Percentiles rank a stretch among this genome's conserved stretches.
Evolutionary conservation across 2,888 invertebrate species (phyloP).

Genomic region (Neoitamus cyanurus): DNA sequence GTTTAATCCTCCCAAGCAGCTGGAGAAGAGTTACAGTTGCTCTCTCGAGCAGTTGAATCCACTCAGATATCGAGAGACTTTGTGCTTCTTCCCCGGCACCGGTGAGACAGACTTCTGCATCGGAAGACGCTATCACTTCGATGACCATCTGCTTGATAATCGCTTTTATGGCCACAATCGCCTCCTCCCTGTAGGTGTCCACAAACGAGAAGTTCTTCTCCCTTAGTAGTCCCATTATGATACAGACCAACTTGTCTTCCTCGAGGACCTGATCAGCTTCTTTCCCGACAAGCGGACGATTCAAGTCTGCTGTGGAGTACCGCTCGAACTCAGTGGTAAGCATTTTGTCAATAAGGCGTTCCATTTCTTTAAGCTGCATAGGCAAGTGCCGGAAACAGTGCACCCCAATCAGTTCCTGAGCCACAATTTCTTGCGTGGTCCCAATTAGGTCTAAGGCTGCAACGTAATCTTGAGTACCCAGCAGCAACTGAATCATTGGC

Average conservation of each 20-base stretch:
- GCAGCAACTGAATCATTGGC: conserved; percentile 92
- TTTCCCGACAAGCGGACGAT: conserved; percentile 77
- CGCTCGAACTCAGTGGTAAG: conserved; percentile 93
- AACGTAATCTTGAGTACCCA: conserved; percentile 96
- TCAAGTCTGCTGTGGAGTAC: conserved; percentile 90
- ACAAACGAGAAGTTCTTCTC: conserved; percentile 90
- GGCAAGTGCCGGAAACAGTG: conserved; percentile 96
- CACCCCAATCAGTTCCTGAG: conserved; percentile 89
- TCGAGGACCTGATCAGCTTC: conserved; percentile 71
- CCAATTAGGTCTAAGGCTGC: conserved; percentile 96
- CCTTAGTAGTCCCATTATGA: conserved; percentile 89
- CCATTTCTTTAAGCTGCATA: conserved; percentile 95
- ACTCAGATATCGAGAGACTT: conserved; percentile 74
- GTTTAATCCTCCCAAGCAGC: conserved; percentile 79
- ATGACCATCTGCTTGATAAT: conserved; percentile 89
- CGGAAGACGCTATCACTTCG: conserved; percentile 74
- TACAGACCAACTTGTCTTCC: conserved; percentile 87
- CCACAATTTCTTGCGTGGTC: conserved; percentile 93
- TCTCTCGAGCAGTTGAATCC: conserved; percentile 75
- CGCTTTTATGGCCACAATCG: conserved; percentile 87
- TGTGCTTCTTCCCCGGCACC: conserved; percentile 68
- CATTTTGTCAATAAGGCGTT: conserved; percentile 96
- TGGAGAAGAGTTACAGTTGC: conserved; percentile 75
- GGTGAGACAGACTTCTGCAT: conserved; percentile 69
- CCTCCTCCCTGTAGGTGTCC: conserved; percentile 87